Evolutionary conservation across 2,888 invertebrate genomes (phyloP).

Genomic region (Choristoneura rosaceana): DNA sequence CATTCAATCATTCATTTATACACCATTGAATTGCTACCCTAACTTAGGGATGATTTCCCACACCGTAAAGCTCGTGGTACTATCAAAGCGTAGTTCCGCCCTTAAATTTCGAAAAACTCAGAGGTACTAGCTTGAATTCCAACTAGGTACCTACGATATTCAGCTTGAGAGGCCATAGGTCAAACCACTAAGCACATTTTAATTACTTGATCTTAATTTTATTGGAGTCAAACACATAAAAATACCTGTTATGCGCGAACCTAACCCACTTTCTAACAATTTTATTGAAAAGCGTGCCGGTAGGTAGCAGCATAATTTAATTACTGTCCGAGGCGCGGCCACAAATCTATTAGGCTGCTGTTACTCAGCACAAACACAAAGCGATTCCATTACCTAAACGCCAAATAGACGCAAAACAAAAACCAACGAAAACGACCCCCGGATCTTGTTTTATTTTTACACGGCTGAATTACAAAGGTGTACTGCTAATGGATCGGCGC

Average conservation of each 20-base stretch:
- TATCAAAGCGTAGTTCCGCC: too few species aligned
- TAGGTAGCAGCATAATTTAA: conserved; percentile 6
- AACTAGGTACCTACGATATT: too few species aligned
- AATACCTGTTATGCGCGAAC: neutral
- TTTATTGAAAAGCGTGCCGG: conserved; percentile 6
- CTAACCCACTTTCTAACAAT: neutral
- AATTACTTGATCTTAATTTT: too few species aligned
- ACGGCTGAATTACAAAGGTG: conserved; percentile 43
- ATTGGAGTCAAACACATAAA: neutral
- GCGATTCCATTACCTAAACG: conserved; percentile 52
- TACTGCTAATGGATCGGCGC: conserved; percentile 62
- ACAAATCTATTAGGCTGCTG: conserved; percentile 37
- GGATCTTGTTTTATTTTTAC: conserved; percentile 45
- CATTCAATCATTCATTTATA: too few species aligned
- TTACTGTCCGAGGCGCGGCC: conserved; percentile 13
- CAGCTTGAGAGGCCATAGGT: too few species aligned
- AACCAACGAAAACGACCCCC: conserved; percentile 45
- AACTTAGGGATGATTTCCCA: too few species aligned
- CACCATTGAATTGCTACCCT: too few species aligned
- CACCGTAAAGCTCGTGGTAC: too few species aligned
- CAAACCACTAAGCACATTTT: too few species aligned
- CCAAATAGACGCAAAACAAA: conserved; percentile 41
- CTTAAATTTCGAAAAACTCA: too few species aligned
- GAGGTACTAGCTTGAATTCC: too few species aligned
- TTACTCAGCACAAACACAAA: conserved; percentile 45